Percentiles rank a stretch among this genome's conserved stretches.
phyloP scores from a whole-genome alignment of 2,888 invertebrate species.

The Slavum lentiscoides region DNA sequence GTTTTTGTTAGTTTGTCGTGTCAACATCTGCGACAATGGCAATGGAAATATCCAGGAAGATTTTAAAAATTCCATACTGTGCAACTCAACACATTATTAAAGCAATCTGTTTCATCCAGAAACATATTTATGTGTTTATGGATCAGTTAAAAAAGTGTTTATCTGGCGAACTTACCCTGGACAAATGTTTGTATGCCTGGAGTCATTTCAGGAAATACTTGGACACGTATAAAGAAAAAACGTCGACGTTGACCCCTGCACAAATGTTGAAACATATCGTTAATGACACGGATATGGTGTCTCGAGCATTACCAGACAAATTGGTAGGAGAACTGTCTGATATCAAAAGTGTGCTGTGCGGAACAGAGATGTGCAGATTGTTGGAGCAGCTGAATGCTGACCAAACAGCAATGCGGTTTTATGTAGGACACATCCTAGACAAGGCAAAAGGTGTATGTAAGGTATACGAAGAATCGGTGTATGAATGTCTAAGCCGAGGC shows the following conservation, averaged over 20 bases:
- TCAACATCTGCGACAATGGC: not conserved
- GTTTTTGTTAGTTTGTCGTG: no score
- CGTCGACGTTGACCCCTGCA: not conserved
- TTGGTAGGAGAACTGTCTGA: not conserved
- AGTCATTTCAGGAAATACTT: not conserved
- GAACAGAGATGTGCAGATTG: not conserved
- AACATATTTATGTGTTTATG: not conserved
- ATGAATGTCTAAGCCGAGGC: not conserved
- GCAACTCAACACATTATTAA: not conserved
- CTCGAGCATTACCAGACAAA: not conserved
- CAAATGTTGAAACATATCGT: not conserved
- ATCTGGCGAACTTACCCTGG: not conserved
- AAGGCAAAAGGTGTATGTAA: not conserved
- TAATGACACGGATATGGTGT: not conserved
- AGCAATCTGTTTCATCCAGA: not conserved
- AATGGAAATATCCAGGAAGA: not conserved
- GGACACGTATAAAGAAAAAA: not conserved
- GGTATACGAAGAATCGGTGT: not conserved
- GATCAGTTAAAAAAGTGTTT: not conserved
- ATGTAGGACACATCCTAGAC: not conserved
- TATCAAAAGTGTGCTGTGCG: not conserved
- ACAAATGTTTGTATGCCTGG: not conserved
- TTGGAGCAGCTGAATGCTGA: not conserved
- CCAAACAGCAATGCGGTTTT: not conserved
- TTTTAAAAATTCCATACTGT: not conserved